Evolutionary conservation across 2,797 vertebrate genomes (phyloP).

Genomic region (Gallinago solitaria): DNA sequence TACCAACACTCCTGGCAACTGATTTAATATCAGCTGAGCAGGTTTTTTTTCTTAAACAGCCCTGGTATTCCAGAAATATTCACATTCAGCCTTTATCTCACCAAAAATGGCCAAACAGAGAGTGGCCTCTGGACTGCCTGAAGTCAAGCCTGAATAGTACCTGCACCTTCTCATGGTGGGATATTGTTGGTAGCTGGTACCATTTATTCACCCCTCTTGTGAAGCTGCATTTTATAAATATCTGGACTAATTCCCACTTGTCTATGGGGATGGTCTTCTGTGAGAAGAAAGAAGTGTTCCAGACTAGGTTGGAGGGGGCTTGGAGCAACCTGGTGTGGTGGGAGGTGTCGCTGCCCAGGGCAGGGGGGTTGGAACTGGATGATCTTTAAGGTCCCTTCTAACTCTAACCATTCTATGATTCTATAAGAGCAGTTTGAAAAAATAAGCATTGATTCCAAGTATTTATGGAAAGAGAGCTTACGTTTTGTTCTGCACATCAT

Average conservation of each 20-base stretch:
- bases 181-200: neutral
- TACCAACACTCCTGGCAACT: neutral
- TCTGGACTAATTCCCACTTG: neutral
- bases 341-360: no score
- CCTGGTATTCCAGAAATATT: neutral
- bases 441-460: neutral
- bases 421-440: neutral
- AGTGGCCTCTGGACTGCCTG: neutral
- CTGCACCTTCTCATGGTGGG: neutral
- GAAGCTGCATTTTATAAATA: neutral
- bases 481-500: neutral
- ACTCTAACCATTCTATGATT: no score
- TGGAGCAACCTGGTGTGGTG: no score
- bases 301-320: no score
- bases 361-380: no score
- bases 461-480: neutral
- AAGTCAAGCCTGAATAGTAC: neutral
- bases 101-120: neutral
- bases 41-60: conserved; percentile 7
- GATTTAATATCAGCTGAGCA: neutral
- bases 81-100: neutral
- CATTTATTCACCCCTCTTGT: neutral
- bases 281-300: neutral
- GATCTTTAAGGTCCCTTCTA: no score
- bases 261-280: neutral